These are phyloP conservation scores for Sebastes trivittatus DNA, from an alignment of 2,797 vertebrate genomes.

Conservation along the genomic window DNA sequence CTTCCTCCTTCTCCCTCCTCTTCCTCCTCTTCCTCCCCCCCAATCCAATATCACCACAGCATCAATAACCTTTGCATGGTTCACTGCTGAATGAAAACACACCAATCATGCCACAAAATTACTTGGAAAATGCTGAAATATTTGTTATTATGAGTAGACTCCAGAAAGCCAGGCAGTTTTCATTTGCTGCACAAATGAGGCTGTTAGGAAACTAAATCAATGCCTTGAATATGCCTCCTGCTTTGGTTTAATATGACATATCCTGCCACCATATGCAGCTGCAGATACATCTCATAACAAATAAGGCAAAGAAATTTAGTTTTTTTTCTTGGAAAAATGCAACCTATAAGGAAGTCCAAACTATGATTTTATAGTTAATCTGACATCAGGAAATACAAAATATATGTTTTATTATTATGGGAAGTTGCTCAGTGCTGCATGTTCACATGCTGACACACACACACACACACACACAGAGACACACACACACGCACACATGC, in stretches of 20 bases:
- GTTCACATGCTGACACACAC: conserved; percentile 43
- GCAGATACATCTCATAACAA: background rate
- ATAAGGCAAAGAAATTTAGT: background rate
- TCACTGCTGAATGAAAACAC: conserved; percentile 42
- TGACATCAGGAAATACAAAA: background rate
- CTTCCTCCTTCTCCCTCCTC: background rate
- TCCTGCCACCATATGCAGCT: conserved; percentile 9
- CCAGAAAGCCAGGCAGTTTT: background rate
- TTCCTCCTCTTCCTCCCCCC: background rate
- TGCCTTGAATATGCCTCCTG: conserved; percentile 4
- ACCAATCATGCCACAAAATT: conserved; percentile 28
- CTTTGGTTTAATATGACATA: conserved; percentile 14
- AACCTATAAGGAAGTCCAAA: background rate
- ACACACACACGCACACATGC: conserved; percentile 28
- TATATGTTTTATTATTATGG: conserved; percentile 4
- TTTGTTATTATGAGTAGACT: background rate
- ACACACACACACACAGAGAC: background rate
- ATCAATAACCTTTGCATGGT: conserved; percentile 59
- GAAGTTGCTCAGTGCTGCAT: conserved; percentile 51
- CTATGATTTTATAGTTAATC: background rate
- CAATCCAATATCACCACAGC: conserved; percentile 58
- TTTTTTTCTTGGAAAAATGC: background rate
- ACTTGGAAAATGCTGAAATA: conserved; percentile 26
- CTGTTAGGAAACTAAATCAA: conserved; percentile 7
- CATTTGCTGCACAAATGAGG: conserved; percentile 16